Conservation (phyloP, 2,888 invertebrate species). For the Vanessa cardui region DNA sequence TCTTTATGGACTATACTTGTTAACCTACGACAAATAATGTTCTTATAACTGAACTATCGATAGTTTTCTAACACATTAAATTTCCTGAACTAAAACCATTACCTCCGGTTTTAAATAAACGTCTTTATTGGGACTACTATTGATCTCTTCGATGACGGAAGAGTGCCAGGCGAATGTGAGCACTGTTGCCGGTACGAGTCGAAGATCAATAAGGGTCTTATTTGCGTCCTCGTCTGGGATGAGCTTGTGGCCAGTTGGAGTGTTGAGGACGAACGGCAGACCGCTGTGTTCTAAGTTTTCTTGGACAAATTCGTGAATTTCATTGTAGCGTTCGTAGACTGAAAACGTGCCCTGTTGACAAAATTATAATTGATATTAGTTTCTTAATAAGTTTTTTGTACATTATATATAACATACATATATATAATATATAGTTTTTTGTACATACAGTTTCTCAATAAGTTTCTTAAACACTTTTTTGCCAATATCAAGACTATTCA, state of each 20-base stretch:
- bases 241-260: slow-evolving; percentile 86
- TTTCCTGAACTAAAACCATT: slow-evolving; percentile 85
- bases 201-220: slow-evolving; percentile 88
- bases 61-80: slow-evolving; percentile 51
- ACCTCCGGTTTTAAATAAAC: slow-evolving; percentile 90
- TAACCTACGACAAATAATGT: no score
- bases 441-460: no score
- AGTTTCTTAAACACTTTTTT: no score
- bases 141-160: slow-evolving; percentile 75
- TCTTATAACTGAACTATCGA: neutral
- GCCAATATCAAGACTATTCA: no score
- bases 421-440: no score
- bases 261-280: slow-evolving; percentile 87
- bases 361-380: neutral
- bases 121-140: slow-evolving; percentile 77
- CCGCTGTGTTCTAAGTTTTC: slow-evolving; percentile 88
- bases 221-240: slow-evolving; percentile 85
- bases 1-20: no score
- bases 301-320: slow-evolving; percentile 90
- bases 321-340: slow-evolving; percentile 89
- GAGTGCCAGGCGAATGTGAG: slow-evolving; percentile 89
- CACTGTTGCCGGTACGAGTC: slow-evolving; percentile 92
- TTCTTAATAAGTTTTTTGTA: no score
- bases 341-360: slow-evolving; percentile 91
- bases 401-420: no score